Evolutionary conservation across 37 sponge, comb jelly and placozoan genomes (phyloP), one percentile per base, ranked within the genome.

Genomic region (Corticium candelabrum): DNA sequence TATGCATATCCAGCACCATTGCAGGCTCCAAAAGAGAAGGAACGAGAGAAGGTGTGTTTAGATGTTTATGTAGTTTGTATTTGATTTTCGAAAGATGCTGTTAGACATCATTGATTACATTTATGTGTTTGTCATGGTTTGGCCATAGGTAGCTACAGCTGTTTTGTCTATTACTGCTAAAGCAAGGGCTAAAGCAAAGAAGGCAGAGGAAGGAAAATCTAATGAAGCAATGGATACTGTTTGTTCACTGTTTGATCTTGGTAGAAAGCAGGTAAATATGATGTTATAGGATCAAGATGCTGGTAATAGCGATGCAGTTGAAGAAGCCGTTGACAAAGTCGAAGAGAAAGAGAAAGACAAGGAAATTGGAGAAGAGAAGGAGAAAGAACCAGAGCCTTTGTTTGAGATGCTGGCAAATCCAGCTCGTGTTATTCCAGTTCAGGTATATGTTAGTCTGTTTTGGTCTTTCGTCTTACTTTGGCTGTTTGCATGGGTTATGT

Each of bases 131-230:
- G 39, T 2, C 3, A 75, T n/a, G 15, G 27, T 11, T 21, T 76
- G 2, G n/a, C n/a, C n/a, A n/a, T 75, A 95, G 96, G 94, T 96
- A 1, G 83, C 90, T 35, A 94, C 95, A 4, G 95, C 95, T 34
- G 85, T 94, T 38, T 82, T 98, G 32, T 98, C 99, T 30, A 98
- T 90, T 0, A 92, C 93, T n/a, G 95, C 89, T 11, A 86, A 86
- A 69, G 85, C 86, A 31, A 88, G 87, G 40, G 73, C 73, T 7
- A 81, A 81, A 38, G 85, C 88, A 31, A 81, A 81, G 76, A 41
- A 81, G 37, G 40, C 36, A 5, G 77, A 68, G 62, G 82, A 81
- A 74, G 79, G 7, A 67, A 34, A 62, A 78, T 33, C 70, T 33
- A 33, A 68, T 7, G 41, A 77, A 40, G 33, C 74, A 35, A 70